Base-by-base conservation (phyloP, 2,888 invertebrate genomes). In the Gerosis bhagava region DNA sequence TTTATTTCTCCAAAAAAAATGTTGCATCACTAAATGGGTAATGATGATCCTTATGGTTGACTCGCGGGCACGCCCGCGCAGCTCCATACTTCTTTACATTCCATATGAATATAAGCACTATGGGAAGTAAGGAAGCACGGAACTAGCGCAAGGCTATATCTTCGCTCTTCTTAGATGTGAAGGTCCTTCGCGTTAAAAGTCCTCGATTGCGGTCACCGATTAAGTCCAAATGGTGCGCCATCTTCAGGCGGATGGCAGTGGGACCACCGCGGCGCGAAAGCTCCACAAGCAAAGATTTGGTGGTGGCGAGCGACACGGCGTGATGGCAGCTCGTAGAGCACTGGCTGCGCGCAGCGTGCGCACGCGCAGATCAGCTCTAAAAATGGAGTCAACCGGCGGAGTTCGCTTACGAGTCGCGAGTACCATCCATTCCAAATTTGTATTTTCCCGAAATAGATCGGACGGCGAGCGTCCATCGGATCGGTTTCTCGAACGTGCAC, bases 41-140 rank as follows among this genome's bases (percentile, higher is more conserved):
- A 59, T 53, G 61, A 58, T 62, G 66, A 66, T 64, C 63, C 59
- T 37, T 13, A 62, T 67, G 59, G 71, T 64, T 60, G 66, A 65
- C 56, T 60, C 63, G 83, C 59, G 66, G 83, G 64, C 70, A 77
- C 80, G 82, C 87, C 88, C 78, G 84, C 87, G 89, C 87, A 90
- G 94, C 94, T 94, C 95, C 95, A 95, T 95, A 96, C 96, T 97
- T 97, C 97, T 96, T 96, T 96, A 96, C 96, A 96, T 97, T 97
- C 96, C 96, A 96, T 96, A 96, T 89, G 93, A 83, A 92, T 88
- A 87, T 76, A 91, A 90, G 82, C 90, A 94, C 94, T 96, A 96
- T 96, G 96, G 95, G 95, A 95, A 95, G 95, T 95, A 96, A 96
- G 94, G 96, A 96, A 96, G 96, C 94, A 96, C 95, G 96, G 95